Evolutionary conservation across 1,140 invertebrate species (phyloP), one percentile per base, ranked within the genome.

Genomic region (Ostrea edulis): DNA sequence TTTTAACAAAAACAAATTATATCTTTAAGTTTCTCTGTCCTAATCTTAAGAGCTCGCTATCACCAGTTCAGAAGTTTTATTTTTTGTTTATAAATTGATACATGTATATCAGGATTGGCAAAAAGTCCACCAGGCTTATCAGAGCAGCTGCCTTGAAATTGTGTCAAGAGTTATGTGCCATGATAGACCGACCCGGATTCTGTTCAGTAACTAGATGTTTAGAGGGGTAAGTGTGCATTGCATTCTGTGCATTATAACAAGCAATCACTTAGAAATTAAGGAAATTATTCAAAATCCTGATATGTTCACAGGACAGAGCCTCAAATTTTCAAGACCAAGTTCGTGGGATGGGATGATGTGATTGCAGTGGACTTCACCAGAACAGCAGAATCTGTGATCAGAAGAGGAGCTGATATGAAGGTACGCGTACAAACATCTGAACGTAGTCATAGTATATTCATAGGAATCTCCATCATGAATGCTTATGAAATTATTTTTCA

Each of bases 281-380:
- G 25, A 22, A 81, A 29, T 22, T 35, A 29, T 81, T 35, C 2
- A 52, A 53, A 8, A 12, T 51, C n/a, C 8, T 83, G 44, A 2
- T 53, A 8, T 83, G 12, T 11, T n/a, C 93, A 81, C 88, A 95
- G 95, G n/a, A 95, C 95, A 51, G 96, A 96, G 88, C 94, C 95
- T 25, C 96, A 98, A 96, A 97, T 99, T 87, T 99, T 99, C 95
- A 99, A 99, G 95, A 97, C 97, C 3, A 99, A 99, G 95, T 99
- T 99, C 95, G 95, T 96, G 82, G 98, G 98, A 12, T 99, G 99
- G 99, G 99, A 99, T 94, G 99, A 99, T 96, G 98, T 99, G 0
- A 98, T 99, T 90, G 98, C 98, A 1, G 99, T 99, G 8, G 99
- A 99, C 96, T 99, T 99, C 94, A 99, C 99, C 14, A 96, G 99